These are phyloP conservation scores for Cinclus mexicanus DNA, from an alignment of 2,113 vertebrate species.

Conservation along the genomic window DNA sequence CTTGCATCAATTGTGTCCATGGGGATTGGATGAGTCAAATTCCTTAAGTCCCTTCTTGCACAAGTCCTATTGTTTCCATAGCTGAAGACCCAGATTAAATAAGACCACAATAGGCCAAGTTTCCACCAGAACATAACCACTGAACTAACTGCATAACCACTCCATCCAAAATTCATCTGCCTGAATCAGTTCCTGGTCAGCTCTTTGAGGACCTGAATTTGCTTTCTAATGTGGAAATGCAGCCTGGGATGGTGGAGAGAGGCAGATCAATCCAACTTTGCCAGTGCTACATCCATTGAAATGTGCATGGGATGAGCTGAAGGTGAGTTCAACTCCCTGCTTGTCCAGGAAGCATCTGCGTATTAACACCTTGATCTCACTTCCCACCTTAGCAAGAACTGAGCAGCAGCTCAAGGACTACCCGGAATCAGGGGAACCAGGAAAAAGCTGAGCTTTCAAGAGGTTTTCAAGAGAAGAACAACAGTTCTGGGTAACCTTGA, in stretches of 20 bases:
- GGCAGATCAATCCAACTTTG: neutral
- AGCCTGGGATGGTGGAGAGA: neutral
- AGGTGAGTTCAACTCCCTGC: neutral
- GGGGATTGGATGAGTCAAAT: neutral
- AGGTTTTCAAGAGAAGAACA: neutral
- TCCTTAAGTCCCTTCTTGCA: neutral
- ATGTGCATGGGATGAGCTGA: neutral
- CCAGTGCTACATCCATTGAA: neutral
- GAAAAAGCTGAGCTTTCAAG: neutral
- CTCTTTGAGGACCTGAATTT: neutral
- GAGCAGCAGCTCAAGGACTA: neutral
- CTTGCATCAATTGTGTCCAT: neutral
- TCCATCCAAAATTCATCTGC: neutral
- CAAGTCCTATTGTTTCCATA: neutral
- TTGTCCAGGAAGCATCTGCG: neutral
- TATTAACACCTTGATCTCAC: neutral
- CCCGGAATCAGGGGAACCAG: neutral
- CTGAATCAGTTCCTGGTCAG: neutral
- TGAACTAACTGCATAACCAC: neutral
- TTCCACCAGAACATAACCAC: neutral
- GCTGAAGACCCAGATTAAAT: neutral
- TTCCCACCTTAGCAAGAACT: neutral
- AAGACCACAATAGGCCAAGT: fast-evolving
- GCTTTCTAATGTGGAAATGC: neutral
- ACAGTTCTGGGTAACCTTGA: neutral